These are phyloP conservation scores for Butorides virescens DNA, from an alignment of 2,113 vertebrate species.

Conservation along the genomic window DNA sequence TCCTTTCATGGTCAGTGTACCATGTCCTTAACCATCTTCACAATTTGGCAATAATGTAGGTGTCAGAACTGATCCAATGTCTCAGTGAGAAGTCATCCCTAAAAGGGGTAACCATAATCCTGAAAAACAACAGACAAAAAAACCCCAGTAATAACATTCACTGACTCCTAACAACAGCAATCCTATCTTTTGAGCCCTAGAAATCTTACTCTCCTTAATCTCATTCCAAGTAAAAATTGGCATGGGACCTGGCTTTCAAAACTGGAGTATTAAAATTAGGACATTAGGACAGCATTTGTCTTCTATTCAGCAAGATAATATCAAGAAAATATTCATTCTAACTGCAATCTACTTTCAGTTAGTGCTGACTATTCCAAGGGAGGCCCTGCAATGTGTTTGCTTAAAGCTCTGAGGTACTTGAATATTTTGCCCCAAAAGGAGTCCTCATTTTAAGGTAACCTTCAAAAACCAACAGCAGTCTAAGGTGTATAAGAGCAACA, in stretches of 20 bases:
- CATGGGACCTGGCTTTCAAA: neutral
- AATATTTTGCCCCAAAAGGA: neutral
- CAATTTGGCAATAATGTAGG: neutral
- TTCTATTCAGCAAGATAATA: neutral
- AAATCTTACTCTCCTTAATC: neutral
- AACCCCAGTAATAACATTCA: accelerated
- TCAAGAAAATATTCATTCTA: neutral
- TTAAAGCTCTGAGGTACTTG: neutral
- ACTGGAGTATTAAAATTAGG: neutral
- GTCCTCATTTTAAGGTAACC: neutral
- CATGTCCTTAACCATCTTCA: neutral
- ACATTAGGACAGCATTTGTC: neutral
- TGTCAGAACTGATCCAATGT: neutral
- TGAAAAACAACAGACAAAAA: neutral
- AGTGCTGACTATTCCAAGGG: neutral
- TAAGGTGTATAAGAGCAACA: neutral
- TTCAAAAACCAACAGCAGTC: neutral
- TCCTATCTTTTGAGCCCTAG: neutral
- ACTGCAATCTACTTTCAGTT: neutral
- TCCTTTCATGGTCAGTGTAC: neutral
- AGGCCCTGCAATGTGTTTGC: neutral
- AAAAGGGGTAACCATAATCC: neutral
- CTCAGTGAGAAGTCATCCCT: neutral
- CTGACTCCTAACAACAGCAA: neutral
- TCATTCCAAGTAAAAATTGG: neutral